Conservation (phyloP, 2,113 vertebrate species). For the Hippocampus guttulatus region DNA sequence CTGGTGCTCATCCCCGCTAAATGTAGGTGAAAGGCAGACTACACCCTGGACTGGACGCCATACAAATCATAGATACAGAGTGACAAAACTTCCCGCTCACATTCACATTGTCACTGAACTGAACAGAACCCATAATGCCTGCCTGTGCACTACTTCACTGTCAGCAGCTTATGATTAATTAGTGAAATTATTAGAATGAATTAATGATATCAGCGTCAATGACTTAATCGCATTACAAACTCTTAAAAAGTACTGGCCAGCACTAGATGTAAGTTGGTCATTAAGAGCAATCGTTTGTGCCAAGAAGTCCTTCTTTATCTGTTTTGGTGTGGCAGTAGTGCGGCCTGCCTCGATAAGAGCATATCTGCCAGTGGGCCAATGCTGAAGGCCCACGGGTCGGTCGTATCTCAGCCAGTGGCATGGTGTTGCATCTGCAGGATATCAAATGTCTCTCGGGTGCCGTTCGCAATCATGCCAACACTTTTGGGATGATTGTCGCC, state of each 20-base stretch:
- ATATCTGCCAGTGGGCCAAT: slow-evolving; percentile 57
- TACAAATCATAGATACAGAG: neutral
- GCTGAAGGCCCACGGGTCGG: slow-evolving; percentile 53
- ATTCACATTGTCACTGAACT: neutral
- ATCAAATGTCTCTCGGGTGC: slow-evolving; percentile 31
- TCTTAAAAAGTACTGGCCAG: neutral
- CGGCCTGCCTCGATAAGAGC: slow-evolving; percentile 59
- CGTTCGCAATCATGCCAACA: slow-evolving; percentile 40
- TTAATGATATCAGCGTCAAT: neutral
- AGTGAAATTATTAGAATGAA: neutral
- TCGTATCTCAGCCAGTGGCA: slow-evolving; percentile 53
- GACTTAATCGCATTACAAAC: neutral
- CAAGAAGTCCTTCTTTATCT: slow-evolving; percentile 23
- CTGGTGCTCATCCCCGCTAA: no score
- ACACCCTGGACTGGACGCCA: neutral
- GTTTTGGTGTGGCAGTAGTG: slow-evolving; percentile 6
- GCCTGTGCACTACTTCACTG: neutral
- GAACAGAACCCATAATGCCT: neutral
- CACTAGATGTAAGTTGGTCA: slow-evolving; percentile 36
- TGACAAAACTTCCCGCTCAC: neutral
- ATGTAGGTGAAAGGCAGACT: neutral
- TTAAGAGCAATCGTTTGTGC: slow-evolving; percentile 28
- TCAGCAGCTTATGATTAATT: neutral
- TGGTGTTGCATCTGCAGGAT: slow-evolving; percentile 32
- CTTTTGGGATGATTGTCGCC: slow-evolving; percentile 27